Base-by-base conservation (phyloP, 2,888 invertebrate genomes). In the Dendrolimus houi region DNA sequence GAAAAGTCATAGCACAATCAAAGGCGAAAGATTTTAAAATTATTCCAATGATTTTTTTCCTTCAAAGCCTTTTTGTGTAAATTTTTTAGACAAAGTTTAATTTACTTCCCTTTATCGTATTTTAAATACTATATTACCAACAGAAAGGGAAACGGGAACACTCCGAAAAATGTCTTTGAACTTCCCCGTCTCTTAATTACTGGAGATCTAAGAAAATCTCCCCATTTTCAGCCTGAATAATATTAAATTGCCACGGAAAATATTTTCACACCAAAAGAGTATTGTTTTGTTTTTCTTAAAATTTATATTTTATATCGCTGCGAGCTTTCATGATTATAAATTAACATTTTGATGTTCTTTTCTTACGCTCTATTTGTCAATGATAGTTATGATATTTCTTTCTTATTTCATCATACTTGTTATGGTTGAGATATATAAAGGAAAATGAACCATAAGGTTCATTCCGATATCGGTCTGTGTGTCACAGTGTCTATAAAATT, bases 71-170 rank as follows among this genome's bases (percentile, higher is more conserved):
- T 47, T 47, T 47, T 47, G 47, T 47, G 9, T 58, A 56, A 66
- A 70, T 72, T 69, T 69, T 69, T 72, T 67, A 60, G 56, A 41
- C 61, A 53, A 72, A 75, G 70, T 77, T 76, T 70, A 73, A 76
- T 79, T 74, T 75, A 68, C 66, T 74, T 74, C 72, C 59, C 55
- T 64, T 62, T 63, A 63, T 68, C 60, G 60, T 64, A 64, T 66
- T 71, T 67, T 47, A 47, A 47, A 12, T 47, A 47, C 47, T 47
- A 47, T 47, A 12, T 47, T 47, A 10, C 12, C 9, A 47, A 47
- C 47, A 47, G 54, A 41, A 41, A 54, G n/a, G 41, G 40, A 54
- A 54, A 54, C 12, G 9, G 54, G 54, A 12, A 54, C 41, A 41
- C 41, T 40, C 29, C 9, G 47, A 47, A 47, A 47, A 14, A 52